Evolutionary conservation across 2,113 vertebrate genomes (phyloP).

Genomic region (Probosciger aterrimus): DNA sequence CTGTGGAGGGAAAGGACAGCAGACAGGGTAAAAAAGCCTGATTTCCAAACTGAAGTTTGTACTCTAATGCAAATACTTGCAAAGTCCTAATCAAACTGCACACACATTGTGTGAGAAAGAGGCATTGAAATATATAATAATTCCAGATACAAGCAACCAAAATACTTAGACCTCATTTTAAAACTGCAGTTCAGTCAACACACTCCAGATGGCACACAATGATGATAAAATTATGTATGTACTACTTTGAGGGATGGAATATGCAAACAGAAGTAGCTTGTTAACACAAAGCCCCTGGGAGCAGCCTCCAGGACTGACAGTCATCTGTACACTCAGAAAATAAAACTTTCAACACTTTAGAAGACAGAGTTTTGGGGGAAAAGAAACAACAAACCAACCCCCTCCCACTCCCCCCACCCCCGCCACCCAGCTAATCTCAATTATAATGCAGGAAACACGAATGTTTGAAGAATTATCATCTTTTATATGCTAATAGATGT

Average conservation of each 20-base stretch:
- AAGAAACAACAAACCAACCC: background rate
- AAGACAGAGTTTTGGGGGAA: background rate
- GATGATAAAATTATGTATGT: constrained; percentile 73
- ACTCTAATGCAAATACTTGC: background rate
- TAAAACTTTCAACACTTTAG: background rate
- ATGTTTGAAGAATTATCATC: background rate
- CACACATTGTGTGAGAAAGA: background rate
- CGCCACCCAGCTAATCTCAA: constrained; percentile 2
- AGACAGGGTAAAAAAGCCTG: background rate
- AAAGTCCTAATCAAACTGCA: background rate
- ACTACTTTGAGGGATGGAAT: constrained; percentile 59
- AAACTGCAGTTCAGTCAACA: constrained; percentile 72
- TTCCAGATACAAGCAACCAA: constrained; percentile 35
- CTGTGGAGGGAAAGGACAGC: background rate
- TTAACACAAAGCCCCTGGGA: constrained; percentile 64
- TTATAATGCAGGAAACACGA: background rate
- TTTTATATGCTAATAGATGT: constrained; percentile 32
- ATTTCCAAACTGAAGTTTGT: background rate
- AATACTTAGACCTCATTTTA: constrained; percentile 55
- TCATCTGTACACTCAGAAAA: background rate
- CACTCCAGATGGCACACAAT: constrained; percentile 79
- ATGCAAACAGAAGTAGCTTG: constrained; percentile 60
- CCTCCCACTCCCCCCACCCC: too few relatives aligned
- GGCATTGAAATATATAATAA: background rate
- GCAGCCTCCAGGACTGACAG: constrained; percentile 33